Conservation (phyloP, 2,888 invertebrate species). For the Ischnus inquisitorius region DNA sequence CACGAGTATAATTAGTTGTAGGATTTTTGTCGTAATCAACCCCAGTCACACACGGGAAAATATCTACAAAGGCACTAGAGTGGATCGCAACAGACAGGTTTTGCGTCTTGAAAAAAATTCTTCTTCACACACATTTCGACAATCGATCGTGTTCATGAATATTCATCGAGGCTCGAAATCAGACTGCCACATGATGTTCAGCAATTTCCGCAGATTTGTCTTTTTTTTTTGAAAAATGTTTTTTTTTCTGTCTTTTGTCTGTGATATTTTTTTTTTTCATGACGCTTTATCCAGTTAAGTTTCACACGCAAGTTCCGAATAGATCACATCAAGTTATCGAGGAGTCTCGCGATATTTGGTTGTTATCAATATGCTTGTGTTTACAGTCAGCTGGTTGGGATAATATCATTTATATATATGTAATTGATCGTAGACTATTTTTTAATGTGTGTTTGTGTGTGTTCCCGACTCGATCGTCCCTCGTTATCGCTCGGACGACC, state of each 20-base stretch:
- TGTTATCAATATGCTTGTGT: conserved; percentile 2
- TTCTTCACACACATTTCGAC: background rate
- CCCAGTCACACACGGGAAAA: conserved; percentile 75
- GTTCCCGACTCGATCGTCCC: conserved; percentile 50
- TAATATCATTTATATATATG: conserved; percentile 28
- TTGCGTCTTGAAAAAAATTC: conserved; percentile 60
- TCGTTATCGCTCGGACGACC: conserved; percentile 40
- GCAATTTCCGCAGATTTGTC: background rate
- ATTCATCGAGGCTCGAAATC: conserved; percentile 24
- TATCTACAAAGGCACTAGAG: conserved; percentile 83
- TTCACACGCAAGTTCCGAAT: no score
- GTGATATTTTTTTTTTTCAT: conserved; percentile 6
- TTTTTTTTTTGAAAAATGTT: conserved; percentile 13
- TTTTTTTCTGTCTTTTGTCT: conserved; percentile 26
- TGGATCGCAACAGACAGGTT: conserved; percentile 76
- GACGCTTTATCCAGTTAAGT: no score
- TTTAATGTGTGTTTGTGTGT: conserved; percentile 48
- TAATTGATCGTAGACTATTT: conserved; percentile 57
- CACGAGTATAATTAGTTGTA: conserved; percentile 39
- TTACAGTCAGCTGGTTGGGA: conserved; percentile 26
- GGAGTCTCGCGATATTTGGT: no score
- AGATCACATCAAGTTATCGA: no score
- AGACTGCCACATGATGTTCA: background rate
- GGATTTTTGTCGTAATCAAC: conserved; percentile 29
- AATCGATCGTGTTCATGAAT: background rate